These are phyloP conservation scores for Drosophila fungiperda DNA, from an alignment of 2,888 invertebrate species.

Conservation along the genomic window DNA sequence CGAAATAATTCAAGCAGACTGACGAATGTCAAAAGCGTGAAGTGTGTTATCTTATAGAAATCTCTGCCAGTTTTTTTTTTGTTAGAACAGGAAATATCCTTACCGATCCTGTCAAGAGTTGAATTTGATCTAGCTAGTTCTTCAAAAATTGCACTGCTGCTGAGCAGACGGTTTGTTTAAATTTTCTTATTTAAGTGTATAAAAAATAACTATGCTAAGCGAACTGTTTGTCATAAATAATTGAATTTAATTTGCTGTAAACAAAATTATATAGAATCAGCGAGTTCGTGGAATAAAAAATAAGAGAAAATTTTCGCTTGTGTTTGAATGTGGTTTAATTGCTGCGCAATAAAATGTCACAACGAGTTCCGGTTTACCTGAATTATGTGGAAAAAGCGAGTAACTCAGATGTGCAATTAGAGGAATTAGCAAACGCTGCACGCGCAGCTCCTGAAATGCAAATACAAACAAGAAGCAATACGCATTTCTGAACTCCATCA, in stretches of 20 bases:
- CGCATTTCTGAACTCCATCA: conserved; percentile 8
- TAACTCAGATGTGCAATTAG: conserved; percentile 13
- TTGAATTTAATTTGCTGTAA: background rate
- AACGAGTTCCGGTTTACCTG: background rate
- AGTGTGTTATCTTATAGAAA: background rate
- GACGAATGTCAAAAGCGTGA: background rate
- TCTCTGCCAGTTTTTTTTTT: background rate
- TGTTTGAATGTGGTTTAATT: background rate
- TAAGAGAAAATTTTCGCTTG: background rate
- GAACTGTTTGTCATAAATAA: background rate
- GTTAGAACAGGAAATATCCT: background rate
- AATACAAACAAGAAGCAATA: background rate
- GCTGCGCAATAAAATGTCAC: conserved; percentile 22
- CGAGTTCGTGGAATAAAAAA: background rate
- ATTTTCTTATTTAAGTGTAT: conserved; percentile 1
- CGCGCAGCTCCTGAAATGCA: background rate
- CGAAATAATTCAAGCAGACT: background rate
- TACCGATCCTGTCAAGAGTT: background rate
- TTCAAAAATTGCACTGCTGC: background rate
- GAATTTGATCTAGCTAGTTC: background rate
- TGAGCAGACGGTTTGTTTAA: background rate
- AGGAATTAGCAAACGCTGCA: background rate
- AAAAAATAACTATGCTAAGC: background rate
- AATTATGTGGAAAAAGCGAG: conserved; percentile 15
- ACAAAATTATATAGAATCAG: background rate